phyloP scores from a whole-genome alignment of 2,888 invertebrate genomes.

The Mimumesa dahlbomi region DNA sequence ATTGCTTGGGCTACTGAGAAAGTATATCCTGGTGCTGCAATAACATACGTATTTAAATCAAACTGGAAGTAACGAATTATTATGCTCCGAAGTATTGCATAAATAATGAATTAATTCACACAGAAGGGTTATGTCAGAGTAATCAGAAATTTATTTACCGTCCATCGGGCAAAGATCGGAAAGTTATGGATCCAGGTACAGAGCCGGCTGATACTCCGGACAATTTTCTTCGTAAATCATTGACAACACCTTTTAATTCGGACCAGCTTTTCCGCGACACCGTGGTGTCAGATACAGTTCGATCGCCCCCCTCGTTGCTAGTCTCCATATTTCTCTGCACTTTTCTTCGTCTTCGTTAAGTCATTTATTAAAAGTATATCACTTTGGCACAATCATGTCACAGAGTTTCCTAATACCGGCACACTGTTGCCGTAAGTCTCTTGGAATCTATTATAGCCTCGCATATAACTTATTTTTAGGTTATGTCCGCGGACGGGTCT shows the following conservation, averaged over 20 bases:
- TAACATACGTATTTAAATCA: neutral
- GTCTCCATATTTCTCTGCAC: conserved; percentile 62
- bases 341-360: conserved; percentile 23
- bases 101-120: no score
- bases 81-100: no score
- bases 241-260: conserved; percentile 89
- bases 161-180: conserved; percentile 89
- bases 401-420: conserved; percentile 18
- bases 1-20: conserved; percentile 92
- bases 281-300: conserved; percentile 33
- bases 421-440: conserved; percentile 7
- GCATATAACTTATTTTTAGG: conserved; percentile 58
- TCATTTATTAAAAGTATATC: conserved; percentile 41
- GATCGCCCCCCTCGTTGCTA: conserved; percentile 62
- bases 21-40: conserved; percentile 90
- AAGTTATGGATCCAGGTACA: conserved; percentile 90
- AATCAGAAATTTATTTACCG: conserved; percentile 63
- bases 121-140: conserved; percentile 24
- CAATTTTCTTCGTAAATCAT: conserved; percentile 89
- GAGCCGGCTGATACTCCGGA: conserved; percentile 89
- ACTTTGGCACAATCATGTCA: conserved; percentile 47
- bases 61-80: neutral
- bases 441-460: conserved; percentile 20
- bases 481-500: conserved; percentile 56
- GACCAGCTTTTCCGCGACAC: conserved; percentile 85